Evolutionary conservation across 2,888 invertebrate species (phyloP).

Genomic region (Idaea aversata): DNA sequence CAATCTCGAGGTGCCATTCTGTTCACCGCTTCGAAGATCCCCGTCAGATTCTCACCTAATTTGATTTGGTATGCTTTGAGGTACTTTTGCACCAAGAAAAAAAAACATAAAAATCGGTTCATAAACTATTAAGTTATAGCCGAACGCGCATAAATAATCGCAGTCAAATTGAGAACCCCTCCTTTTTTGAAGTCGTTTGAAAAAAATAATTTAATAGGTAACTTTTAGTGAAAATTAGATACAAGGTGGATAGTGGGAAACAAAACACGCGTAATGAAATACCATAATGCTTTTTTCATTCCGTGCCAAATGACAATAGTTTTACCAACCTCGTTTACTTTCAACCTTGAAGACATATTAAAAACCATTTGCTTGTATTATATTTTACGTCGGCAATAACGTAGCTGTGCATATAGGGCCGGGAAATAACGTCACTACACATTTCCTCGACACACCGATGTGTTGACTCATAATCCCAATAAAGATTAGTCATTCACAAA

Average conservation of each 20-base stretch:
- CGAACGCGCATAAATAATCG: too few relatives aligned
- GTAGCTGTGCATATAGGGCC: slow-evolving; percentile 37
- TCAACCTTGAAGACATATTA: slow-evolving; percentile 40
- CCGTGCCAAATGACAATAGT: slow-evolving; percentile 45
- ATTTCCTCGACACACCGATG: slow-evolving; percentile 45
- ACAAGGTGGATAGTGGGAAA: slow-evolving; percentile 7
- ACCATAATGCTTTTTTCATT: slow-evolving; percentile 24
- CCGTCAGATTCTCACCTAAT: too few relatives aligned
- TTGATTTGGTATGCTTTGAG: too few relatives aligned
- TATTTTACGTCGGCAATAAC: slow-evolving; percentile 20
- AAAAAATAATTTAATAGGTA: background rate
- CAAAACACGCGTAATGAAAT: slow-evolving; percentile 8
- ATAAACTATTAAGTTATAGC: too few relatives aligned
- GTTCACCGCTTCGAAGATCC: too few relatives aligned
- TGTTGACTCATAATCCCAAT: slow-evolving; percentile 61
- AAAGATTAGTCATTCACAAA: slow-evolving; percentile 67
- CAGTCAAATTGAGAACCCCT: too few relatives aligned
- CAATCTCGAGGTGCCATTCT: too few relatives aligned
- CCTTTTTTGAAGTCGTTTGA: too few relatives aligned
- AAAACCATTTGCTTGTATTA: slow-evolving; percentile 38
- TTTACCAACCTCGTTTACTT: slow-evolving; percentile 33
- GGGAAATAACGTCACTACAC: slow-evolving; percentile 49
- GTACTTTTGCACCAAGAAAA: too few relatives aligned
- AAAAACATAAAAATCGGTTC: too few relatives aligned
- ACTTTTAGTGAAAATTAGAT: background rate